phyloP scores from a whole-genome alignment of 2,888 invertebrate species.

The Axea sp. region DNA sequence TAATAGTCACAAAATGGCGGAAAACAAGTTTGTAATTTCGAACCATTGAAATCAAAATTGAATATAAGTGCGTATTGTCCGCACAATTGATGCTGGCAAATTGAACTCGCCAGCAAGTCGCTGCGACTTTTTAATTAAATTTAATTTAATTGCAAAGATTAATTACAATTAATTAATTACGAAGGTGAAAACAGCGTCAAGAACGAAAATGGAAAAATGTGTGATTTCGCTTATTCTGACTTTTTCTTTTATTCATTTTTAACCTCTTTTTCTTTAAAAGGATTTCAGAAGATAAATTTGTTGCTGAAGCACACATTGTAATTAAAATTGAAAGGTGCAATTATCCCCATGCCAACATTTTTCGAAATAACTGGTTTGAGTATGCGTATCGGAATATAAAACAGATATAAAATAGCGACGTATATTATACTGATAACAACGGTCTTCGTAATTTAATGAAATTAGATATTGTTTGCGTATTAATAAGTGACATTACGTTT shows the following conservation, averaged over 20 bases:
- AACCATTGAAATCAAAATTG: constrained; percentile 38
- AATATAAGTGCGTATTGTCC: constrained; percentile 8
- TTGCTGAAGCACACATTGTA: constrained; percentile 27
- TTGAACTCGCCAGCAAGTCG: constrained; percentile 11
- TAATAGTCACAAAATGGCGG: constrained; percentile 37
- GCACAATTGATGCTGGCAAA: constrained; percentile 22
- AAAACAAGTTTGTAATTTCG: constrained; percentile 27
- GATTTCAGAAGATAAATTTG: constrained; percentile 30
- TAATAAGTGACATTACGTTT: constrained; percentile 9
- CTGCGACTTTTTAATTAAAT: constrained; percentile 38
- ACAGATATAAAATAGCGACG: constrained; percentile 16
- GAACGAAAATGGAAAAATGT: constrained; percentile 5
- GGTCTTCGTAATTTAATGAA: constrained; percentile 6
- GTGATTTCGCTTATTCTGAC: not conserved
- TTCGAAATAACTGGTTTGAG: constrained; percentile 11
- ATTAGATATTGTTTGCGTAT: constrained; percentile 19
- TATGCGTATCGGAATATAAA: constrained; percentile 22
- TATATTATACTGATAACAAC: constrained; percentile 20
- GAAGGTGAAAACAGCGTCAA: constrained; percentile 7
- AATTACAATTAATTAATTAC: constrained; percentile 42
- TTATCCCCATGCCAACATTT: constrained; percentile 13
- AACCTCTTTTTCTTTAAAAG: constrained; percentile 11
- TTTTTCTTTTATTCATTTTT: constrained; percentile 2
- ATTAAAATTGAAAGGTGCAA: constrained; percentile 38
- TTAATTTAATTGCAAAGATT: constrained; percentile 24